A percentile compares a stretch with the other conserved stretches of the same genome.
Evolutionary conservation across 2,113 vertebrate species (phyloP).

Genomic region (Antennarius striatus): DNA sequence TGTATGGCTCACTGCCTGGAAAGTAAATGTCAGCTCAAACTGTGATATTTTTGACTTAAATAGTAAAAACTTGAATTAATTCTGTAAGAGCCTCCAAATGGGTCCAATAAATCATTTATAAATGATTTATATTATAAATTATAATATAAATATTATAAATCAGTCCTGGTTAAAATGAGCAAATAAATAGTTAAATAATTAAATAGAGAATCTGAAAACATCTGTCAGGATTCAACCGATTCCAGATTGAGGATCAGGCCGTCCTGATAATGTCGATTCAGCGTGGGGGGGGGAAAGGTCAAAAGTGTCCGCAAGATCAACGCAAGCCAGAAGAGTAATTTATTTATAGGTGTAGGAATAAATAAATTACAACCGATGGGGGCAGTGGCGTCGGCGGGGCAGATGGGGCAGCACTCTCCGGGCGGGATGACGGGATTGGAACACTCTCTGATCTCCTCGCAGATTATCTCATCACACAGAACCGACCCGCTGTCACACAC

Average conservation of each 20-base stretch:
- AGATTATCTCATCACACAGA: conserved; percentile 95
- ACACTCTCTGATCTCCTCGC: conserved; percentile 92
- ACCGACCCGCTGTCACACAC: conserved; percentile 92
- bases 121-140: no score
- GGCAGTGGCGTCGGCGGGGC: conserved; percentile 83
- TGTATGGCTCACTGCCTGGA: neutral
- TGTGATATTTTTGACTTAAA: neutral
- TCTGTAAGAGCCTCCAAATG: no score
- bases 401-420: conserved; percentile 97
- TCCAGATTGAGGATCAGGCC: neutral
- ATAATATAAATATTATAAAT: no score
- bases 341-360: conserved; percentile 87
- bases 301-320: conserved; percentile 51
- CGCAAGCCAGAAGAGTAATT: conserved; percentile 65
- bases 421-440: conserved; percentile 89
- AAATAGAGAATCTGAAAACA: no score
- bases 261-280: no score
- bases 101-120: neutral
- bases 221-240: no score
- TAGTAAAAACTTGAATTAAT: neutral
- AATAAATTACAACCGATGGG: conserved; percentile 94
- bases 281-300: no score
- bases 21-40: neutral
- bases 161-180: neutral
- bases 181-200: no score